Conservation (phyloP, 2,113 vertebrate genomes). For the Crotalus horridus region DNA sequence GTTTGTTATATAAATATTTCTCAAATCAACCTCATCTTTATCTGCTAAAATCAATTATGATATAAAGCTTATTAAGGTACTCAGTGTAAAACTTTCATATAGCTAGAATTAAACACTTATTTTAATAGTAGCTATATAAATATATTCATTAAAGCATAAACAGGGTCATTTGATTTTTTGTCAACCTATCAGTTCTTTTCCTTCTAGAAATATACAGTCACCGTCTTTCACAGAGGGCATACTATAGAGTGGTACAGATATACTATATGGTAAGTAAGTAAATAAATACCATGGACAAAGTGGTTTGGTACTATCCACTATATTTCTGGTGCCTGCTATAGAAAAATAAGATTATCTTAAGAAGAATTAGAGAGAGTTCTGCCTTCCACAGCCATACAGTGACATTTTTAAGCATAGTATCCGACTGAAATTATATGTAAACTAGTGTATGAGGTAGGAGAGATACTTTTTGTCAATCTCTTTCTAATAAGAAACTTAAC, state of each 20-base stretch:
- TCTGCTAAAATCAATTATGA: not conserved
- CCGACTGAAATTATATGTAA: not conserved
- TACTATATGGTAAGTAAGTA: too few relatives aligned
- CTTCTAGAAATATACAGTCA: too few relatives aligned
- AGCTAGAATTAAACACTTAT: not conserved
- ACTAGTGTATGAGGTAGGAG: not conserved
- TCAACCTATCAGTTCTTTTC: too few relatives aligned
- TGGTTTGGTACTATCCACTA: too few relatives aligned
- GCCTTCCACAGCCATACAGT: not conserved
- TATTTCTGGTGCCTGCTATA: too few relatives aligned
- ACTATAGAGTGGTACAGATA: too few relatives aligned
- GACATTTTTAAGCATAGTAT: not conserved
- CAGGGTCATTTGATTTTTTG: too few relatives aligned
- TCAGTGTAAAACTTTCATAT: not conserved
- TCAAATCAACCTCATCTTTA: not conserved
- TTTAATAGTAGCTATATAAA: not conserved
- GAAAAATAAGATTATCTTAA: too few relatives aligned
- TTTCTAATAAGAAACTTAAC: not conserved
- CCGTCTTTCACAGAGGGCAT: too few relatives aligned
- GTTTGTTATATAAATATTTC: too few relatives aligned
- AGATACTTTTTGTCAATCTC: not conserved
- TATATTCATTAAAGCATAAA: not conserved
- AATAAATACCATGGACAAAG: too few relatives aligned
- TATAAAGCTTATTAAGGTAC: not conserved
- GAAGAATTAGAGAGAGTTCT: too few relatives aligned